Evolutionary conservation across 2,797 vertebrate genomes (phyloP).

Genomic region (Sciurus vulgaris): DNA sequence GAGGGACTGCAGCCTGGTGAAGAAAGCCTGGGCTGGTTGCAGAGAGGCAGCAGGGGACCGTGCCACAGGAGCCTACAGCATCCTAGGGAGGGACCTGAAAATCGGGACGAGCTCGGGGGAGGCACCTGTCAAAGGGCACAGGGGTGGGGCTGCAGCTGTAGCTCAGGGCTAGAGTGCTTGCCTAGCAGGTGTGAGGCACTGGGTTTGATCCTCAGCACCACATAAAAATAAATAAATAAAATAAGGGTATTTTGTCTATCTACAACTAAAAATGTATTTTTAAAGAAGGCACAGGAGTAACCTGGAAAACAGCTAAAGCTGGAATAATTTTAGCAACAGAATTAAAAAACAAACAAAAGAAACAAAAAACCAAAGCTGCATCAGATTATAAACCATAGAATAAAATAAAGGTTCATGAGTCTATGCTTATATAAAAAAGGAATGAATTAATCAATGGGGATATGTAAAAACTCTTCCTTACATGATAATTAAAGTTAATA

Average conservation of each 20-base stretch:
- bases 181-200: too few relatives aligned
- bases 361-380: background rate
- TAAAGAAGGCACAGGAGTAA: background rate
- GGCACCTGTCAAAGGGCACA: background rate
- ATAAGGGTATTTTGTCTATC: too few relatives aligned
- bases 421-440: background rate
- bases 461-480: background rate
- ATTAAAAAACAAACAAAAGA: background rate
- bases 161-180: too few relatives aligned
- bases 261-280: too few relatives aligned
- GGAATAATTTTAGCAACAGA: background rate
- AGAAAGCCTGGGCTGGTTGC: background rate
- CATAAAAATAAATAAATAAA: too few relatives aligned
- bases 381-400: background rate
- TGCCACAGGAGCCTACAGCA: background rate
- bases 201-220: too few relatives aligned
- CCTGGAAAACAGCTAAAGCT: background rate
- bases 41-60: background rate
- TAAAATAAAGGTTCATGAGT: slow-evolving; percentile 35
- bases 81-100: background rate
- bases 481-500: slow-evolving; percentile 32
- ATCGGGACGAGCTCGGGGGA: background rate
- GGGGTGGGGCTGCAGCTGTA: too few relatives aligned
- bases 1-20: background rate
- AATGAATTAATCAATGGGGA: background rate